These are phyloP conservation scores for Tetranychus truncatus DNA, from an alignment of 2,888 invertebrate genomes.

Conservation along the genomic window DNA sequence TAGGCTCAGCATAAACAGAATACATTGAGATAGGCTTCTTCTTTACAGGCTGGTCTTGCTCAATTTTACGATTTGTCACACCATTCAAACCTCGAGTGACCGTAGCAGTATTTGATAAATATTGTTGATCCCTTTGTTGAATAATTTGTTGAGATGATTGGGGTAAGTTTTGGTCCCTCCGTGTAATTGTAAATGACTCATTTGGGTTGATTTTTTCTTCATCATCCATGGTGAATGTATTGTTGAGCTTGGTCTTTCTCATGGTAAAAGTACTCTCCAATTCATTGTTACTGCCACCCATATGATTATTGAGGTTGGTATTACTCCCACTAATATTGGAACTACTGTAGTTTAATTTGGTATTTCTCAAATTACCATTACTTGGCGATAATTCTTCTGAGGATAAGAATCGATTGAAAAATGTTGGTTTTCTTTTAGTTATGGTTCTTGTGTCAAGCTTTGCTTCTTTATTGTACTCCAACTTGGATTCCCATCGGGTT, in stretches of 20 bases:
- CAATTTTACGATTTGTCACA: not conserved
- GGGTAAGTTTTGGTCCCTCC: not conserved
- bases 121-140: not conserved
- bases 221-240: conserved; percentile 5
- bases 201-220: not conserved
- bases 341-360: conserved; percentile 1
- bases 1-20: conserved; percentile 6
- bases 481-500: not conserved
- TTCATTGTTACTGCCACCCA: not conserved
- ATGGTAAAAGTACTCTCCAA: not conserved
- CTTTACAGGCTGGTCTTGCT: not conserved
- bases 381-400: conserved; percentile 2
- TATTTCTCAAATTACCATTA: conserved; percentile 5
- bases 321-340: conserved; percentile 3
- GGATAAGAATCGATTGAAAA: conserved; percentile 9
- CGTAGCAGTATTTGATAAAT: not conserved
- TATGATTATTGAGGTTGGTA: not conserved
- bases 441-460: conserved; percentile 6
- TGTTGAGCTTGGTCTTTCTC: conserved; percentile 2
- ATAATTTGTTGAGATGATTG: not conserved
- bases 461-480: not conserved
- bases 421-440: conserved; percentile 4
- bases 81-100: not conserved
- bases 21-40: conserved; percentile 8
- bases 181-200: not conserved